Base-by-base conservation (phyloP, 2,113 vertebrate species). In the Lycaon pictus region DNA sequence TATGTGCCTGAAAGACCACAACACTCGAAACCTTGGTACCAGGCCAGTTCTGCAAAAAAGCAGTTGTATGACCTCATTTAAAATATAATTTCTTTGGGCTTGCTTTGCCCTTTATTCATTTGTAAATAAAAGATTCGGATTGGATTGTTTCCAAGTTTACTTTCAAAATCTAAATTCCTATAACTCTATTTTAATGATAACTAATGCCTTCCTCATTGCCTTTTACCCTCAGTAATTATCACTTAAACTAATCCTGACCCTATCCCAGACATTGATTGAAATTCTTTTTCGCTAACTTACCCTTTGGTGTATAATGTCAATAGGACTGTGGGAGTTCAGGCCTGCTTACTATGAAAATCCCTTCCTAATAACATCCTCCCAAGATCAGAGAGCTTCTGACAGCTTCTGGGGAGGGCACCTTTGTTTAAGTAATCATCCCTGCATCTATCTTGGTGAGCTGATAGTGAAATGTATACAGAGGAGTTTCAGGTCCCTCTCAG, bases 81-180 rank as follows among this genome's bases (percentile, higher is more conserved):
- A 81, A 92, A 27, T 11, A 22, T 20, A 92, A 88, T 9, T 89
- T 93, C 22, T 37, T 51, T 60, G 77, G 25, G 3, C 20, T 93
- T 91, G 69, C 29, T 95, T 80, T 74, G 43, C 5, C 32, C 22
- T 93, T 88, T 63, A 65, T 6, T 88, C 43, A 25, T 88, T 79
- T 72, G 67, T 55, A 92, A 82, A 89, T 37, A 58, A 80, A 95
- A 95, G 29, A 53, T 69, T 56, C 67, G 20, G n/a, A 32, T 7
- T 91, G 27, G 23, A 37, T 77, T 37, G 65, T 89, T 97, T 53
- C 79, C 74, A 92, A 82, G 27, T 86, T 90, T 74, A 76, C 74
- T 82, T 67, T 35, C 1, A 90, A 95, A 93, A 72, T 58, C 82
- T 90, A 90, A 53, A 53, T 72, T 92, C 84, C 4, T 32, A 5